phyloP scores from a whole-genome alignment of 92 coral and sea anemone genomes.

The Umimayanthus kanabou region DNA sequence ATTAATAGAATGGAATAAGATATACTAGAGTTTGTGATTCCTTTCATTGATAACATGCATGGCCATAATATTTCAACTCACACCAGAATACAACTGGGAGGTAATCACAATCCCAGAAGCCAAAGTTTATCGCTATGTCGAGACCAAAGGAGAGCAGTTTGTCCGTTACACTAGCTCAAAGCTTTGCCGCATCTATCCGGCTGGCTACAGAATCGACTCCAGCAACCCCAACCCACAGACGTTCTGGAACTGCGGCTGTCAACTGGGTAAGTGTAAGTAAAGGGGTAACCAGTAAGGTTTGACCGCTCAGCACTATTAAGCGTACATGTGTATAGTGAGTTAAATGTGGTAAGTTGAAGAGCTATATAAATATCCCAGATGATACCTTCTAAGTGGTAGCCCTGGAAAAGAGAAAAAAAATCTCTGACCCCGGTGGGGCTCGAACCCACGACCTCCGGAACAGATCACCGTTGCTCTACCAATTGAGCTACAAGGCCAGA shows the following conservation, averaged over 20 bases:
- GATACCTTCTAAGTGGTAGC: too few relatives aligned
- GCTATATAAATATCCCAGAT: too few relatives aligned
- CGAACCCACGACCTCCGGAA: too few relatives aligned
- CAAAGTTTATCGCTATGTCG: constrained; percentile 73
- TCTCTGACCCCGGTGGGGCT: too few relatives aligned
- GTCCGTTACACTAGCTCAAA: constrained; percentile 74
- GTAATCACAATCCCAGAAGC: constrained; percentile 77
- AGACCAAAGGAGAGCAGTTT: constrained; percentile 75
- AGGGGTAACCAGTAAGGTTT: too few relatives aligned
- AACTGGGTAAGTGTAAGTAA: constrained; percentile 73
- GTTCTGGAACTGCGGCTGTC: constrained; percentile 93
- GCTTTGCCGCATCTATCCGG: constrained; percentile 80
- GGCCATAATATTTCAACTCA: background rate
- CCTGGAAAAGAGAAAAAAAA: too few relatives aligned
- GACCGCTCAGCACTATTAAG: too few relatives aligned
- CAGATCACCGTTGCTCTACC: too few relatives aligned
- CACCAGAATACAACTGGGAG: constrained; percentile 62
- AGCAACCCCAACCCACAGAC: constrained; percentile 86
- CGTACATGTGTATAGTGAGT: too few relatives aligned
- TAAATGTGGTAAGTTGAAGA: too few relatives aligned
- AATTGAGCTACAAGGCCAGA: too few relatives aligned
- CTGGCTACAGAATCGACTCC: constrained; percentile 88
- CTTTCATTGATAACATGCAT: background rate
- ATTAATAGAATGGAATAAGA: background rate
- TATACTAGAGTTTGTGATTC: background rate